Evolutionary conservation across 2,113 vertebrate species (phyloP), one percentile per base, ranked within the genome.

Genomic region (Phaethornis superciliosus): DNA sequence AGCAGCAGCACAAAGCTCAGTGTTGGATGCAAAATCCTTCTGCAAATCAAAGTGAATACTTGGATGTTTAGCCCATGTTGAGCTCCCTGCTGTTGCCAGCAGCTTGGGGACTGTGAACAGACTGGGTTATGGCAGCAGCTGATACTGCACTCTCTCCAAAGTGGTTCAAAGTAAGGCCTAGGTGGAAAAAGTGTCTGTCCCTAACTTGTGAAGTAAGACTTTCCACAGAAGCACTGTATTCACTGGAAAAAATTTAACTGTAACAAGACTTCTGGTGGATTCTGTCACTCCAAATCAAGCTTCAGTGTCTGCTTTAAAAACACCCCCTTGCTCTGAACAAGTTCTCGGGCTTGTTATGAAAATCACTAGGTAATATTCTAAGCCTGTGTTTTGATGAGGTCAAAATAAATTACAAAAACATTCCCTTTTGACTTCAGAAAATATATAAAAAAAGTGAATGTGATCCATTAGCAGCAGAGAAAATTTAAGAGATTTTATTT

Each of bases 61-160:
- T 17, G 49, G 72, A 81, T 81, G 86, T 86, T 95, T 63, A 81
- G 94, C n/a, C 86, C 21, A 7, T 35, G 86, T 83, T 92, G 92
- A 89, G 89, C 40, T 90, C 69, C 86, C 64, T 88, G 72, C 90
- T 92, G 77, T 1, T 92, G 82, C 82, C 85, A 49, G 62, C 80
- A 81, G 86, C 69, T 96, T 72, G 27, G 51, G 71, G 88, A 30
- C 76, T 72, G 49, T 23, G 44, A 93, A 67, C 32, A 93, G 69
- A 65, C 0, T 1, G 74, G 37, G 64, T 1, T 93, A 68, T 7
- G 92, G 56, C 80, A 74, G 85, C 71, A 81, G 60, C 74, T 92
- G 60, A 68, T 13, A 40, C 13, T 71, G 56, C 40, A 90, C n/a
- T 62, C 65, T 81, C 30, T 92, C 72, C 63, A 84, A 59, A 71